Evolutionary conservation across 2,797 vertebrate genomes (phyloP).

Genomic region (Microtus obscurus): DNA sequence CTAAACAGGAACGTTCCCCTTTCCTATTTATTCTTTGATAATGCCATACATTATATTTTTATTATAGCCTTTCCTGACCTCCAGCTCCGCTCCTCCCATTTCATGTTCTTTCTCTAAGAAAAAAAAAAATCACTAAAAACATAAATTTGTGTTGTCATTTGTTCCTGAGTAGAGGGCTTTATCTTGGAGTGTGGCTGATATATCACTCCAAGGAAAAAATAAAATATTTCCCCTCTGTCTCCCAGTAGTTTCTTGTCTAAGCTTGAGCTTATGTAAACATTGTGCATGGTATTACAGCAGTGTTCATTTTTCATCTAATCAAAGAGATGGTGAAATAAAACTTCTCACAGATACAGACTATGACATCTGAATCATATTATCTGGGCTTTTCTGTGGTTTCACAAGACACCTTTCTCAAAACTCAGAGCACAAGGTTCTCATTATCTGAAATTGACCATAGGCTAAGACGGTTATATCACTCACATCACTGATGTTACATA

Average conservation of each 20-base stretch:
- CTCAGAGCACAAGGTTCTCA: background rate
- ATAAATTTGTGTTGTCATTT: background rate
- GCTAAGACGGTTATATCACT: background rate
- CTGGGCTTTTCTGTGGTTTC: background rate
- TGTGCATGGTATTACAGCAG: background rate
- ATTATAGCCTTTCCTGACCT: background rate
- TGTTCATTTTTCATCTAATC: background rate
- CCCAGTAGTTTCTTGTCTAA: background rate
- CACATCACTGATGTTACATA: background rate
- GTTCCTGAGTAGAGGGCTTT: background rate
- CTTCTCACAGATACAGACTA: background rate
- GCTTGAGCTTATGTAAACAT: background rate
- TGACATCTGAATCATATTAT: background rate
- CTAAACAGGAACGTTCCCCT: background rate
- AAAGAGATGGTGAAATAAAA: conserved; percentile 2
- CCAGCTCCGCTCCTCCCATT: no score
- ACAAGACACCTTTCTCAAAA: conserved; percentile 45
- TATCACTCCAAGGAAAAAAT: background rate
- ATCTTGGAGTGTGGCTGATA: background rate
- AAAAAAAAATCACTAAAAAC: background rate
- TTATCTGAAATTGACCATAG: background rate
- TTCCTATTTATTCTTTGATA: background rate
- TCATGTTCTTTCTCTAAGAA: background rate
- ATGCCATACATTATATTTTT: background rate
- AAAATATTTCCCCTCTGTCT: background rate